A percentile compares a stretch with the other conserved stretches of the same genome.
Conservation (phyloP, 92 coral and sea anemone genomes). For the Zoanthus sansibaricus region DNA sequence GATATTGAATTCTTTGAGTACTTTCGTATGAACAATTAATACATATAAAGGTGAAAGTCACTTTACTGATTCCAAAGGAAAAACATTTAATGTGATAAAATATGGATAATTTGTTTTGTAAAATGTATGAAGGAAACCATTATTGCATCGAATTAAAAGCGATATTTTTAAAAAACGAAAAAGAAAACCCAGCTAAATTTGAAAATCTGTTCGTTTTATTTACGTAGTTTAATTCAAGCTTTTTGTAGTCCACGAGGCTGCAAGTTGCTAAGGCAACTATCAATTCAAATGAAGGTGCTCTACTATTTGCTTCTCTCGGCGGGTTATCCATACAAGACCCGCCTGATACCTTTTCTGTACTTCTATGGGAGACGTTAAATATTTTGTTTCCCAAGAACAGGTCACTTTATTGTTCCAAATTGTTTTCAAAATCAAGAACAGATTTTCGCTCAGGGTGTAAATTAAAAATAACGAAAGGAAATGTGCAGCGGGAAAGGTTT, state of each 20-base stretch:
- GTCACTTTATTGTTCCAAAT: constrained; percentile 33
- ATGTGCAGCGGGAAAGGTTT: background rate
- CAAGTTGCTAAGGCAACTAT: constrained; percentile 10
- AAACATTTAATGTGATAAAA: background rate
- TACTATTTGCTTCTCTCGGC: background rate
- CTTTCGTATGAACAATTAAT: background rate
- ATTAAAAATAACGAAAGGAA: background rate
- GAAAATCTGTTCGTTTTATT: no score
- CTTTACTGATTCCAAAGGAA: background rate
- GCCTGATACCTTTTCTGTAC: constrained; percentile 6
- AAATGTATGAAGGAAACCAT: background rate
- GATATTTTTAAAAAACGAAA: no score
- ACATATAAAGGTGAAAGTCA: background rate
- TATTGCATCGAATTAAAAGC: background rate
- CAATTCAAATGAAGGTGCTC: background rate
- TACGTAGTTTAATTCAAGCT: no score
- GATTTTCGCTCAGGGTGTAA: constrained; percentile 33
- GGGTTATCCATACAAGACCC: constrained; percentile 5
- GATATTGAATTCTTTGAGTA: background rate
- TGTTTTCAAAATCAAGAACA: constrained; percentile 39
- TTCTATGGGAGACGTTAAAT: constrained; percentile 46
- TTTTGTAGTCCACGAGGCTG: no score
- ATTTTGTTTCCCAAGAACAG: constrained; percentile 52
- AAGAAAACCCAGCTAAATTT: no score
- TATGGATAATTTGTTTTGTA: background rate